Evolutionary conservation across 2,113 vertebrate species (phyloP), one percentile per base, ranked within the genome.

Genomic region (Urocynchramus pylzowi): DNA sequence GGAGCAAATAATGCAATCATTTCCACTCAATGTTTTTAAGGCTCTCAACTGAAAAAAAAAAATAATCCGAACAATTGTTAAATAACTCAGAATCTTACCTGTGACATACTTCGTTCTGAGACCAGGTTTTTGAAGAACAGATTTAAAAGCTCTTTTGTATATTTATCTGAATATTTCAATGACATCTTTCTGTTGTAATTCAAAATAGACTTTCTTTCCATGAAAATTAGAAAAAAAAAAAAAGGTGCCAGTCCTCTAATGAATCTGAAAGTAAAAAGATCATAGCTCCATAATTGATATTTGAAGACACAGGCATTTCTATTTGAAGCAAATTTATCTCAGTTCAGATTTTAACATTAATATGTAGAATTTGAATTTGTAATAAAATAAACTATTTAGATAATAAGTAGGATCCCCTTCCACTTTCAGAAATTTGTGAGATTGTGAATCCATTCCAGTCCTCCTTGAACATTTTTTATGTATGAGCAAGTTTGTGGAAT

Each of bases 401-500:
- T 54, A 61, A 60, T 41, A 80, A 69, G 12, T 21, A 50, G 10
- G 8, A 65, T 10, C 33, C 3, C 19, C 44, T 73, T 85, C 16
- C 42, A 27, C 14, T 53, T 77, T 53, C 63, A 90, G 24, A 65
- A 73, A 54, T 65, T 21, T 7, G 2, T 49, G 26, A 60, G 9
- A 60, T 44, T 82, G 19, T 49, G 26, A 53, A 44, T 6, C 16
- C 56, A 20, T 57, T 70, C 28, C 28, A 57, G 19, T 52, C n/a
- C 7, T 47, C 8, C 8, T 68, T 0, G 0, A 79, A 28, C 2
- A 2, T 24, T 50, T 90, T 56, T 63, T 35, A 6, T 50, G 8
- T 44, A 31, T 19, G 3, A 85, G 6, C 10, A 82, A 26, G 26
- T 81, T 74, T 57, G 54, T 63, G 35, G 42, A 74, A 74, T 6